Percentiles rank a stretch among this genome's conserved stretches.
These are phyloP conservation scores for Papilio aristodemus DNA, from an alignment of 1,140 invertebrate species.

Conservation along the genomic window DNA sequence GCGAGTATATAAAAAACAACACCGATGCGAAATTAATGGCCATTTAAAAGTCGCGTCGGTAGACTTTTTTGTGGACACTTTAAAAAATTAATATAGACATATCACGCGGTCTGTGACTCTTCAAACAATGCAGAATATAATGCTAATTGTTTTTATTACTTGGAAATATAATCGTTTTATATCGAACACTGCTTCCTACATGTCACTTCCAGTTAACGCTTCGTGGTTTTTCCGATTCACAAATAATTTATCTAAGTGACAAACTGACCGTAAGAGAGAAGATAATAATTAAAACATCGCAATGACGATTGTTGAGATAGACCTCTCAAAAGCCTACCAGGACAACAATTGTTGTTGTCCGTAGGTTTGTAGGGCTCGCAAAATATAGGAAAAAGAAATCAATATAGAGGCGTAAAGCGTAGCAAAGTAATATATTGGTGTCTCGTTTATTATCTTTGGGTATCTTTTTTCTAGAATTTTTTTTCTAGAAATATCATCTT, in stretches of 20 bases:
- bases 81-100: conserved; percentile 34
- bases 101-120: conserved; percentile 19
- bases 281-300: background rate
- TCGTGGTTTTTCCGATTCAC: background rate
- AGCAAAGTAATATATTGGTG: too few species aligned
- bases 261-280: background rate
- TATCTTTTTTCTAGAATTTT: too few species aligned
- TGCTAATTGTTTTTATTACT: background rate
- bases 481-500: too few species aligned
- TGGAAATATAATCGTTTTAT: background rate
- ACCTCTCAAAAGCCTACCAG: too few species aligned
- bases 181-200: background rate
- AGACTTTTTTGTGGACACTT: conserved; percentile 25
- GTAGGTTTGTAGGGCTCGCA: too few species aligned
- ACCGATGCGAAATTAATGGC: conserved; percentile 35
- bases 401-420: too few species aligned
- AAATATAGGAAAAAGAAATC: too few species aligned
- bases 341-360: too few species aligned
- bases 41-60: conserved; percentile 24
- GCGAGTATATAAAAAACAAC: conserved; percentile 31
- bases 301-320: too few species aligned
- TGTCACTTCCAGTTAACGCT: background rate
- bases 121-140: background rate
- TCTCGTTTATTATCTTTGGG: too few species aligned
- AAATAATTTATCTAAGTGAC: background rate